Evolutionary conservation across 2,888 invertebrate species (phyloP), one percentile per base, ranked within the genome.

Genomic region (Eristalis arbustorum): DNA sequence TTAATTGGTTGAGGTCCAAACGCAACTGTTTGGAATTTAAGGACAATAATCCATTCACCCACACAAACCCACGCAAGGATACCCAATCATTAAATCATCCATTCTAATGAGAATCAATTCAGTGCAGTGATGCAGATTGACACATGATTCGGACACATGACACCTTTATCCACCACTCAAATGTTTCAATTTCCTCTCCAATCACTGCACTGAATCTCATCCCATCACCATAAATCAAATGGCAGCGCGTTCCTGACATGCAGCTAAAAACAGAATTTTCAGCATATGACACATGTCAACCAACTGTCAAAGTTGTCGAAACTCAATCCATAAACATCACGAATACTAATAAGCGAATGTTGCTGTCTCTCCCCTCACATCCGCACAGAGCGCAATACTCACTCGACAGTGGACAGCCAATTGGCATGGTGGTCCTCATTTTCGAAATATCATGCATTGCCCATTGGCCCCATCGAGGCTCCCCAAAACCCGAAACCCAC

Each of bases 301-400:
- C 4, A 59, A 42, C 42, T 66, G 74, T 75, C 74, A 66, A 59
- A 74, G 34, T 57, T 74, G 57, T 74, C 37, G 22, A 63, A 74
- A 66, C 59, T 57, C 34, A 74, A 74, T 74, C 64, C 56, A 64
- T 57, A 75, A 66, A 66, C 42, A 75, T 28, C 74, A 40, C 28
- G 57, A 57, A 67, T 59, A 66, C 74, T 74, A 75, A 75, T 75
- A 66, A 75, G 25, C 25, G n/a, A 64, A 64, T 64, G 23, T n/a
- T 57, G 49, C 23, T n/a, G 31, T 22, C 22, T 23, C 42, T 28
- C 23, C 8, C 18, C 3, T 73, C 42, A 37, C 62, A 8, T 49
- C 18, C 18, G 10, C 31, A 8, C 31, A 10, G 31, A 14, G 8
- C 49, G 49, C 18, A n/a, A 14, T n/a, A 42, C 42, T 42, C 42